phyloP scores from a whole-genome alignment of 35 echinoderm and acorn worm species.

The Acanthaster planci region DNA sequence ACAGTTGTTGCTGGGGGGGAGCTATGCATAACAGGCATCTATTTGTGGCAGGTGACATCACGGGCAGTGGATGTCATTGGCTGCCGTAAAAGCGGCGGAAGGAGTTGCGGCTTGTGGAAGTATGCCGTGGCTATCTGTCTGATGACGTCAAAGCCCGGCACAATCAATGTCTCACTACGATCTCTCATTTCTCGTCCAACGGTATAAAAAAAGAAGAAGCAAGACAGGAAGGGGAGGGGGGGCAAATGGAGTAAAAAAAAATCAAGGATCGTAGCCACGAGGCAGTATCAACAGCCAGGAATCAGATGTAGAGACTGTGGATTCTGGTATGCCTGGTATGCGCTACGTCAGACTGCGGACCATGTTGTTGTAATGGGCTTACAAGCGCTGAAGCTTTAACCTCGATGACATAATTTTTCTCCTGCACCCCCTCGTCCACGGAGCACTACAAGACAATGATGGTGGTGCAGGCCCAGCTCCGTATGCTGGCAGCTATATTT shows the following conservation, averaged over 20 bases:
- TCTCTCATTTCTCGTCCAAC: not conserved
- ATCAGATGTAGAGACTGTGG: not conserved
- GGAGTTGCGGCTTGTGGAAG: not conserved
- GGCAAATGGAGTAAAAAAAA: too few species aligned
- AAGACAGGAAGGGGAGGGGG: too few species aligned
- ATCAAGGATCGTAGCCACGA: not conserved
- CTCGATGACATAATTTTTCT: not conserved
- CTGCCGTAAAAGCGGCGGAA: not conserved
- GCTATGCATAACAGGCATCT: not conserved
- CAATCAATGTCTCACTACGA: not conserved
- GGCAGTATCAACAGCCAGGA: conserved; percentile 9
- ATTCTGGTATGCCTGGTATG: conserved; percentile 19
- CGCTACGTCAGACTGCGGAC: conserved; percentile 2
- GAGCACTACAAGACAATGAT: too few species aligned
- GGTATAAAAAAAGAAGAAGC: too few species aligned
- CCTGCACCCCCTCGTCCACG: not conserved
- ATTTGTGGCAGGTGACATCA: not conserved
- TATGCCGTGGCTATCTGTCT: conserved; percentile 22
- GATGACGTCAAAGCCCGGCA: conserved; percentile 10
- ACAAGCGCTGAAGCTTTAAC: not conserved
- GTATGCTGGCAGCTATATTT: not conserved
- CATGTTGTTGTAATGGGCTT: not conserved
- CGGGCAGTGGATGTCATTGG: not conserved
- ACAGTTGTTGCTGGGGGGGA: not conserved
- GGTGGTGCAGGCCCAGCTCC: not conserved